Conservation (phyloP, 2,888 invertebrate genomes). For the Lycocerus yunnanus region DNA sequence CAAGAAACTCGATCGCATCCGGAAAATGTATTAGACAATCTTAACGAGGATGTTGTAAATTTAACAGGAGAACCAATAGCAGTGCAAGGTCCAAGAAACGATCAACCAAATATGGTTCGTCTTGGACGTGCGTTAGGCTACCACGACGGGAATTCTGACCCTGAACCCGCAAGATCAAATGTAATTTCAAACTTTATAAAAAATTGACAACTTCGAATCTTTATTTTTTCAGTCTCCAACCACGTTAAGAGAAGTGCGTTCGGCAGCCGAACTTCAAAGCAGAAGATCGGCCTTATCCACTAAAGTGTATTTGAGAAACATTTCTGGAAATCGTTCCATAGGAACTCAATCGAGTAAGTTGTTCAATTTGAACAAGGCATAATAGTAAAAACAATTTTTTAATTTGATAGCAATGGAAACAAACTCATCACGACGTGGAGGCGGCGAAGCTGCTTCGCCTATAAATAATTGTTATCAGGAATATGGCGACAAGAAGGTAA, state of each 20-base stretch:
- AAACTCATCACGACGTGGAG: background rate
- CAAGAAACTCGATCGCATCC: background rate
- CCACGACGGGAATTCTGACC: background rate
- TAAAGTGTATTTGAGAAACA: background rate
- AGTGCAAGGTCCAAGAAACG: background rate
- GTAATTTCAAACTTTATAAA: background rate
- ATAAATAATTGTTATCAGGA: background rate
- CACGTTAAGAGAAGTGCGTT: background rate
- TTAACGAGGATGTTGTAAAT: background rate
- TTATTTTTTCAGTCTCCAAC: constrained; percentile 5
- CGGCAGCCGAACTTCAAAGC: background rate
- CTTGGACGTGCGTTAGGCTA: background rate
- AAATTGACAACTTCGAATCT: background rate
- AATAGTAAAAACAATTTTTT: background rate
- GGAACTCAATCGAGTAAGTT: background rate
- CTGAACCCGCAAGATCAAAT: background rate
- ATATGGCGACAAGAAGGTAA: background rate
- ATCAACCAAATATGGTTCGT: background rate
- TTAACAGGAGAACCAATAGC: background rate
- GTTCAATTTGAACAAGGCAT: background rate
- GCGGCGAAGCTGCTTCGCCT: background rate
- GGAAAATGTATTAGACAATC: background rate
- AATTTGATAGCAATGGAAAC: background rate
- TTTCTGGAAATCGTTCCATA: background rate
- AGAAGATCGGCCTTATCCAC: background rate